Evolutionary conservation across 2,797 vertebrate species (phyloP).

Genomic region (Yasuhikotakia modesta): DNA sequence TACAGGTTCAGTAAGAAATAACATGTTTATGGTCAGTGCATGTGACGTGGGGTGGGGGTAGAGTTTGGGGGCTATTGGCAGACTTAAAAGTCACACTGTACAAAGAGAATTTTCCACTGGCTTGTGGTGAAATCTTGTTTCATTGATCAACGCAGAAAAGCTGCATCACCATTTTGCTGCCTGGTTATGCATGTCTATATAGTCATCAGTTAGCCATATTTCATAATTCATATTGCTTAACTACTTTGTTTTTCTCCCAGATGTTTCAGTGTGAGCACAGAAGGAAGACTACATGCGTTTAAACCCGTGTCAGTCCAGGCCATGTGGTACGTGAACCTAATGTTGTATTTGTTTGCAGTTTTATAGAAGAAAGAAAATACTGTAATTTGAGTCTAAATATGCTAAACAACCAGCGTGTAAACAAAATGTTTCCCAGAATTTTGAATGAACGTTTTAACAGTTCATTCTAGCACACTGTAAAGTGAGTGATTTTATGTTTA

Average conservation of each 20-base stretch:
- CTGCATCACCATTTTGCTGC: constrained; percentile 48
- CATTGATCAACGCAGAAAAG: constrained; percentile 56
- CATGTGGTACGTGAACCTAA: constrained; percentile 87
- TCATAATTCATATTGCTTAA: neutral
- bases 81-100: constrained; percentile 45
- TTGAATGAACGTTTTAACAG: too few relatives aligned
- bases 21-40: constrained; percentile 4
- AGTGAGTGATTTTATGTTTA: neutral
- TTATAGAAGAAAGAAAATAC: neutral
- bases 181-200: constrained; percentile 21
- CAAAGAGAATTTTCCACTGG: constrained; percentile 72
- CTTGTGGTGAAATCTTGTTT: constrained; percentile 60
- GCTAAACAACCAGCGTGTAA: neutral
- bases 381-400: neutral
- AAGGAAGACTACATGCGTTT: constrained; percentile 90
- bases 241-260: constrained; percentile 69
- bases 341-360: neutral
- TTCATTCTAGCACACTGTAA: neutral
- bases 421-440: too few relatives aligned
- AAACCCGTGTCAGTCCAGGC: constrained; percentile 97
- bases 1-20: constrained; percentile 24
- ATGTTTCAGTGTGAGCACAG: constrained; percentile 95
- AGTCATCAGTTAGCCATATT: neutral
- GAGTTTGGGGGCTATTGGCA: neutral
- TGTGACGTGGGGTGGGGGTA: constrained; percentile 3